Evolutionary conservation across 2,797 vertebrate genomes (phyloP).

Genomic region (Megaceryle alcyon): DNA sequence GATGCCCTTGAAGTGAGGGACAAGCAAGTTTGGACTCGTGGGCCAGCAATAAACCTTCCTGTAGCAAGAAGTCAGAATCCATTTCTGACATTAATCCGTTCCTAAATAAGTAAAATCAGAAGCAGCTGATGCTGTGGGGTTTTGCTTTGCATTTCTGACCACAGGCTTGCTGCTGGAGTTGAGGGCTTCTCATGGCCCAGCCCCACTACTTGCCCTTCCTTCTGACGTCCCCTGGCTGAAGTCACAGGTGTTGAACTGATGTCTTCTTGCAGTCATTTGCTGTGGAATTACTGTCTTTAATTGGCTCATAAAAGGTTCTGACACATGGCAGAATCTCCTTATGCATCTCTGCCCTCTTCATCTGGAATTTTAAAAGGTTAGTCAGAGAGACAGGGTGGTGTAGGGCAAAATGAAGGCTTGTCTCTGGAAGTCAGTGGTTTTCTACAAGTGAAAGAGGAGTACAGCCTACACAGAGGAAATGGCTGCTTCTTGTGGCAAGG

Average conservation of each 20-base stretch:
- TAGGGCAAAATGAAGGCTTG: rapidly evolving
- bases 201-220: not conserved
- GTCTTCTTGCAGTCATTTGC: not conserved
- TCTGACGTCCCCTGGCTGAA: not conserved
- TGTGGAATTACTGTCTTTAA: not conserved
- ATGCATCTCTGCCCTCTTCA: not conserved
- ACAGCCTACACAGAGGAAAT: not conserved
- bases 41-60: not conserved
- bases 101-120: not conserved
- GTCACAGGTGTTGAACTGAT: rapidly evolving
- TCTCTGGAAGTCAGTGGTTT: not conserved
- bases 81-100: rapidly evolving
- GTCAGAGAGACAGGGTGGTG: not conserved
- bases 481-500: not conserved
- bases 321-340: not conserved
- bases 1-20: not conserved
- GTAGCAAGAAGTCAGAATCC: not conserved
- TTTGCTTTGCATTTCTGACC: not conserved
- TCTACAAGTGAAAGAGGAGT: not conserved
- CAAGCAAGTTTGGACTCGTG: not conserved
- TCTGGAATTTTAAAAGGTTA: not conserved
- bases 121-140: not conserved
- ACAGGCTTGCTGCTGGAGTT: not conserved
- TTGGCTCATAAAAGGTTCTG: not conserved
- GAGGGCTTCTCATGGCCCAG: not conserved